A percentile compares a stretch with the other conserved stretches of the same genome.
Evolutionary conservation across 2,888 invertebrate genomes (phyloP).

Genomic region (Myopa tessellatipennis): DNA sequence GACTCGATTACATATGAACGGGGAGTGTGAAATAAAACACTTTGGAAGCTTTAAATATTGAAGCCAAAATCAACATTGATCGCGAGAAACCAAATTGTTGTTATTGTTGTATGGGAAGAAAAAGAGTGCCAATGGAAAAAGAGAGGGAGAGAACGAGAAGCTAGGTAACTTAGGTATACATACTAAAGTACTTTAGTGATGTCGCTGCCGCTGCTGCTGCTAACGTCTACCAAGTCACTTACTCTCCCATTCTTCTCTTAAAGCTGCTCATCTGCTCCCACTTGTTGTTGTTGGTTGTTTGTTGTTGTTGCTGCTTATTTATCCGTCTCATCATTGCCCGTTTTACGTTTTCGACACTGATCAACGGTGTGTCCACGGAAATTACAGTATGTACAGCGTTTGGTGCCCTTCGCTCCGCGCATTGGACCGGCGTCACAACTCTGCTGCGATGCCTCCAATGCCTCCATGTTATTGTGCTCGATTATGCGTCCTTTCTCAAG

Average conservation of each 20-base stretch:
- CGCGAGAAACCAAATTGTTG: not conserved
- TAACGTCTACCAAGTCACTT: not conserved
- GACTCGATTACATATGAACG: not conserved
- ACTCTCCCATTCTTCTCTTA: not conserved
- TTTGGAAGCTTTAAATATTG: not conserved
- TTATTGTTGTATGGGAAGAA: not conserved
- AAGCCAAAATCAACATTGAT: not conserved
- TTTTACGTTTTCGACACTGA: constrained; percentile 59
- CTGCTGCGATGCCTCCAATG: constrained; percentile 35
- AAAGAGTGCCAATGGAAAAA: not conserved
- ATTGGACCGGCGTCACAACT: constrained; percentile 45
- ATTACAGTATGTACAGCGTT: constrained; percentile 62
- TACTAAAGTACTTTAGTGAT: not conserved
- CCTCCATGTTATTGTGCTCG: constrained; percentile 59
- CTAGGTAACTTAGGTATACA: not conserved
- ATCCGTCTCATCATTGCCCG: constrained; percentile 9
- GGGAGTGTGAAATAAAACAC: not conserved
- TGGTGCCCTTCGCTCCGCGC: constrained; percentile 50
- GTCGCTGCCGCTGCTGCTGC: constrained; percentile 3
- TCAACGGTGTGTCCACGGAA: constrained; percentile 61
- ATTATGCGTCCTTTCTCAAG: constrained; percentile 62
- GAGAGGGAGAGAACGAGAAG: not conserved
- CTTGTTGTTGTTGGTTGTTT: not conserved
- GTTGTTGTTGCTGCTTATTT: constrained; percentile 14
- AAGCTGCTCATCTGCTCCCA: not conserved